phyloP scores from a whole-genome alignment of 1,140 invertebrate species.

The Oreohelix idahoensis region DNA sequence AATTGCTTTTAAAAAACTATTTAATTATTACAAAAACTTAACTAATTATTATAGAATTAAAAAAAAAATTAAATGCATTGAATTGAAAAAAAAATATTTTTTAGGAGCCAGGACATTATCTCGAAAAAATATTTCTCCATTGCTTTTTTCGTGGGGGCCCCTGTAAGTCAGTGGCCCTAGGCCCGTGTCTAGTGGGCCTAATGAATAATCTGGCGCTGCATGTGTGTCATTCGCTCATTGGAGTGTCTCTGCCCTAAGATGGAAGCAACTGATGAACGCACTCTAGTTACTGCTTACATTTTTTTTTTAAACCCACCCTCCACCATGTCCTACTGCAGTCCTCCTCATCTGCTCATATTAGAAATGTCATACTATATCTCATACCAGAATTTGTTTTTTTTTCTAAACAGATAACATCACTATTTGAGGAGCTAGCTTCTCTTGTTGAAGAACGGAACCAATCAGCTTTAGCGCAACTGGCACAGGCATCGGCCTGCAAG shows the following conservation, averaged over 20 bases:
- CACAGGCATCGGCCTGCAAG: constrained; percentile 71
- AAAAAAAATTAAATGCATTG: too few relatives aligned
- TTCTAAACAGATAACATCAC: constrained; percentile 61
- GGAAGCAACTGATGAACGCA: neutral
- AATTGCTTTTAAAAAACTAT: too few relatives aligned
- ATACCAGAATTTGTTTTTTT: neutral
- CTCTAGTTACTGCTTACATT: neutral
- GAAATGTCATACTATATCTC: too few relatives aligned
- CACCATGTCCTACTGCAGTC: neutral
- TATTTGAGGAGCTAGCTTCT: constrained; percentile 70
- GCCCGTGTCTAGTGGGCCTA: too few relatives aligned
- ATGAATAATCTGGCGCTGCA: too few relatives aligned
- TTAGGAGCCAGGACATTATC: too few relatives aligned
- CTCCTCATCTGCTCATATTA: neutral
- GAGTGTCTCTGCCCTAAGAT: neutral
- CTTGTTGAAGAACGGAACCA: constrained; percentile 71
- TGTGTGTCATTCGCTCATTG: neutral
- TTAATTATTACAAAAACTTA: too few relatives aligned
- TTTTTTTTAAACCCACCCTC: neutral
- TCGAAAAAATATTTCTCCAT: too few relatives aligned
- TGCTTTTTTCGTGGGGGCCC: too few relatives aligned
- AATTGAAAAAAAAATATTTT: too few relatives aligned
- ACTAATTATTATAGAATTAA: too few relatives aligned
- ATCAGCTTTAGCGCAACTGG: constrained; percentile 71
- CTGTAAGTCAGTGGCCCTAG: too few relatives aligned